Evolutionary conservation across 1,140 invertebrate genomes (phyloP).

Genomic region (Himalopsyche phryganea): DNA sequence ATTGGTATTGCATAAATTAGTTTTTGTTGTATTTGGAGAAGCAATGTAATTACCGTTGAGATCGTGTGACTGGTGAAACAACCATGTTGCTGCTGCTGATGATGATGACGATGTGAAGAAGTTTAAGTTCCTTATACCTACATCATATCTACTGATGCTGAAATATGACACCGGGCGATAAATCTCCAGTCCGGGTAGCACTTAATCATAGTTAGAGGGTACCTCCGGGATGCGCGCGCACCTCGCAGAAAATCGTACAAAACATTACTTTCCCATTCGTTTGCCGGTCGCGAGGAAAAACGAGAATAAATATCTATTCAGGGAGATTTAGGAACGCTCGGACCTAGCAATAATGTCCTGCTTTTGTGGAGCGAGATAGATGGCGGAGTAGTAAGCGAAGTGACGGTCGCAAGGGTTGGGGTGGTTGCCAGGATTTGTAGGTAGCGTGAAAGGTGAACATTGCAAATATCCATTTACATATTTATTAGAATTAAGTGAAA

Average conservation of each 20-base stretch:
- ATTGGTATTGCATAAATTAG: too few species aligned
- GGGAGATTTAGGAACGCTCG: conserved; percentile 55
- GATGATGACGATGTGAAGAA: too few species aligned
- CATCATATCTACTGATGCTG: not conserved
- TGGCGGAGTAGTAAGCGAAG: conserved; percentile 32
- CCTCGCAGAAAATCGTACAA: not conserved
- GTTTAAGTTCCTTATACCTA: not conserved
- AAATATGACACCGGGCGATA: not conserved
- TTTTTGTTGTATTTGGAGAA: too few species aligned
- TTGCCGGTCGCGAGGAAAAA: conserved; percentile 24
- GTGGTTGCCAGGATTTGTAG: too few species aligned
- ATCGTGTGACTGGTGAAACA: too few species aligned
- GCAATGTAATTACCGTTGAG: too few species aligned
- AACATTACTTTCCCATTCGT: conserved; percentile 33
- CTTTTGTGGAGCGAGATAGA: conserved; percentile 56
- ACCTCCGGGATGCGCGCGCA: conserved; percentile 3
- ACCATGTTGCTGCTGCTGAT: too few species aligned
- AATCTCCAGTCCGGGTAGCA: not conserved
- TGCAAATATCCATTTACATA: too few species aligned
- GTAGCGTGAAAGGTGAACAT: too few species aligned
- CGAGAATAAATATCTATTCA: conserved; percentile 51
- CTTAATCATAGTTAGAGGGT: conserved; percentile 29
- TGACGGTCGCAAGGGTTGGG: too few species aligned
- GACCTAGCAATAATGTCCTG: conserved; percentile 57
- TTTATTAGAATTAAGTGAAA: too few species aligned